These are phyloP conservation scores for Leptura quadrifasciata DNA, from an alignment of 2,888 invertebrate genomes.

Conservation along the genomic window DNA sequence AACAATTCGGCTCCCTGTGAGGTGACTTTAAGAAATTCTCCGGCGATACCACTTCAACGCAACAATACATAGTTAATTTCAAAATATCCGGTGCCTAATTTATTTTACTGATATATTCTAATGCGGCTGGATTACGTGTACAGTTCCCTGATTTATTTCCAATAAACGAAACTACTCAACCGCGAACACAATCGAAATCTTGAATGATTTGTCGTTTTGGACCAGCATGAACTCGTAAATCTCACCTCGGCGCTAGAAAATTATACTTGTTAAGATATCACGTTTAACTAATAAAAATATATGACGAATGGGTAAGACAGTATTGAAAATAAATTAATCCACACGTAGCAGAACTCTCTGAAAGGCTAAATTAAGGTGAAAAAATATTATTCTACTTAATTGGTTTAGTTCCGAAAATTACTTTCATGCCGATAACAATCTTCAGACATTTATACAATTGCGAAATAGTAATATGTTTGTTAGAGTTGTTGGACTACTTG, in stretches of 20 bases:
- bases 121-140: conserved; percentile 28
- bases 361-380: background rate
- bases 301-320: background rate
- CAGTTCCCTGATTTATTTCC: conserved; percentile 51
- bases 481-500: conserved; percentile 7
- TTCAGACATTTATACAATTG: background rate
- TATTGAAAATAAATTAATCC: background rate
- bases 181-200: conserved; percentile 51
- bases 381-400: background rate
- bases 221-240: conserved; percentile 42
- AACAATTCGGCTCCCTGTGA: conserved; percentile 32
- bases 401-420: background rate
- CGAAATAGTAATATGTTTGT: background rate
- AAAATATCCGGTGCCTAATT: conserved; percentile 41
- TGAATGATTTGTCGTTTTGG: conserved; percentile 54
- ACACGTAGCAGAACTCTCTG: background rate
- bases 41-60: conserved; percentile 7
- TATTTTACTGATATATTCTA: conserved; percentile 36
- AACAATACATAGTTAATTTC: conserved; percentile 32
- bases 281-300: background rate
- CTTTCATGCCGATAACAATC: background rate
- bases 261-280: background rate
- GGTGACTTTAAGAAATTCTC: conserved; percentile 2
- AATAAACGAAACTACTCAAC: conserved; percentile 54
- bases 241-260: background rate